Percentiles rank a stretch among this genome's conserved stretches.
These are phyloP conservation scores for Patagioenas fasciata DNA, from an alignment of 2,113 vertebrate species.

Conservation along the genomic window DNA sequence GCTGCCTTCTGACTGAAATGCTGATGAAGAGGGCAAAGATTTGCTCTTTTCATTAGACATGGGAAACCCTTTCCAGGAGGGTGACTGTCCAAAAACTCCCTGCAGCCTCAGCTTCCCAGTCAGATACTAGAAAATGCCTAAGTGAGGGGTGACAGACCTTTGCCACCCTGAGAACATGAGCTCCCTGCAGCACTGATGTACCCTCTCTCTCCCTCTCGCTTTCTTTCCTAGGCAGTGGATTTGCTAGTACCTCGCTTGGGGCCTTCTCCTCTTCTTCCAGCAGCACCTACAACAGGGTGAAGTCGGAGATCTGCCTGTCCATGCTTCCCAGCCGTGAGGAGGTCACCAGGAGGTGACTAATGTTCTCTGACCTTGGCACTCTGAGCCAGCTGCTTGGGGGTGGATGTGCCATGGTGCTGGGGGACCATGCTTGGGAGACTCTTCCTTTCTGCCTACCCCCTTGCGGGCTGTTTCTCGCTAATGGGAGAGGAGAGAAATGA, in stretches of 20 bases:
- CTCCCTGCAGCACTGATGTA: not conserved
- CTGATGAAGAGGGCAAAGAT: not conserved
- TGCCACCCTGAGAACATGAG: not conserved
- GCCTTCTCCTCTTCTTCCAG: slow-evolving; percentile 62
- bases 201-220: not conserved
- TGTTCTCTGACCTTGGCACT: not conserved
- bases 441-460: not conserved
- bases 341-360: slow-evolving; percentile 54
- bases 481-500: not conserved
- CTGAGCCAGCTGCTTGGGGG: not conserved
- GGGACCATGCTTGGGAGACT: rapidly evolving
- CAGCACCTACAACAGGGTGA: slow-evolving; percentile 48
- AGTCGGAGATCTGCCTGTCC: slow-evolving; percentile 64
- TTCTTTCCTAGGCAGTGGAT: slow-evolving; percentile 51
- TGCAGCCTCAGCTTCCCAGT: not conserved
- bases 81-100: not conserved
- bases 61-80: not conserved
- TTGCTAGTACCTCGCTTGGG: slow-evolving; percentile 18
- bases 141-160: not conserved
- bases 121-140: not conserved
- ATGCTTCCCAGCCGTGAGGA: not conserved
- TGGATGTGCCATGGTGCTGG: not conserved
- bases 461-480: not conserved
- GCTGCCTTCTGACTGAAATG: not conserved
- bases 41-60: not conserved